A percentile compares a stretch with the other conserved stretches of the same genome.
Evolutionary conservation across 2,888 invertebrate species (phyloP).

Genomic region (Saturnia japonica): DNA sequence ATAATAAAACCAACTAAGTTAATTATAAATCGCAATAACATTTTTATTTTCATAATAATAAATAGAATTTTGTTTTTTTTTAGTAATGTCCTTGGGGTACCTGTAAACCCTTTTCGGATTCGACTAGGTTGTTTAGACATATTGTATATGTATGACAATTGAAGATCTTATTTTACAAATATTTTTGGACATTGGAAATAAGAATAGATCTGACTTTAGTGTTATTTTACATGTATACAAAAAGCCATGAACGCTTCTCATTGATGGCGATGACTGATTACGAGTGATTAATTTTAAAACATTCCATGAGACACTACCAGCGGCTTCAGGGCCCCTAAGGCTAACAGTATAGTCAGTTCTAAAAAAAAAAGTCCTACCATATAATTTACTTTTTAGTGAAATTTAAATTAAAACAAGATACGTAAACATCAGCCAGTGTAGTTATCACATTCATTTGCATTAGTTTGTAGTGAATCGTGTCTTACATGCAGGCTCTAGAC

Average conservation of each 20-base stretch:
- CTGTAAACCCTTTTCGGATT: no score
- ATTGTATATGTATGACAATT: neutral
- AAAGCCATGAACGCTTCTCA: neutral
- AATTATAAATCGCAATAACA: no score
- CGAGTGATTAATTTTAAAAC: neutral
- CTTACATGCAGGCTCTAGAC: no score
- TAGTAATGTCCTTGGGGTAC: no score
- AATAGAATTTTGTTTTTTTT: no score
- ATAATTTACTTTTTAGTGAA: neutral
- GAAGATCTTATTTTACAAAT: neutral
- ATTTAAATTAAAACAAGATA: neutral
- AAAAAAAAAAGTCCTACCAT: neutral
- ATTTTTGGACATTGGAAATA: neutral
- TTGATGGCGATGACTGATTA: no score
- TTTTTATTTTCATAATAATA: no score
- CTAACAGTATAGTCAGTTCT: no score
- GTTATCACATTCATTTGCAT: neutral
- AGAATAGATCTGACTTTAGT: neutral
- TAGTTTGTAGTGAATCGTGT: neutral
- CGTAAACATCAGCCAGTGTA: neutral
- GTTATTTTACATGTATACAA: neutral
- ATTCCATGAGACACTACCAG: neutral
- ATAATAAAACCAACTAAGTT: no score
- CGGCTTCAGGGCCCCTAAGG: no score
- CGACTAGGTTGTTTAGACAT: no score